Percentiles rank a stretch among this genome's conserved stretches.
Conservation (phyloP, 2,888 invertebrate genomes). For the Pterostichus madidus region DNA sequence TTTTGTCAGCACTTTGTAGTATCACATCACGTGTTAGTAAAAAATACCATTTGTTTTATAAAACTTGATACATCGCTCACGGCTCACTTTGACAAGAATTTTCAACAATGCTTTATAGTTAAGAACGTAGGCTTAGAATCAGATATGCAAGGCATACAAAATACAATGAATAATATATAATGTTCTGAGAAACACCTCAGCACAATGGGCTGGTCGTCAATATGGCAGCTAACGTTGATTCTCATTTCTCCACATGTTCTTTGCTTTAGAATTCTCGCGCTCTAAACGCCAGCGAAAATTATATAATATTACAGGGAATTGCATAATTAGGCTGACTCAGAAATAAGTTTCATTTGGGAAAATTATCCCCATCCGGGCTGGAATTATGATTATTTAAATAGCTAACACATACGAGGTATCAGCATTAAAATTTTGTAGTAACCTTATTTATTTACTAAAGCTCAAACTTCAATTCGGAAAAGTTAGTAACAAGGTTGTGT, state of each 20-base stretch:
- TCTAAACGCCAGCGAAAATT: constrained; percentile 9
- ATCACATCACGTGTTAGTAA: neutral
- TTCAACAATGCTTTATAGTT: constrained; percentile 5
- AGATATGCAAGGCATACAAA: constrained; percentile 37
- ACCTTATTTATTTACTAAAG: too few species aligned
- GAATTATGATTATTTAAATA: neutral
- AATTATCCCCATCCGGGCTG: neutral
- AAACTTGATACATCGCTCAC: neutral
- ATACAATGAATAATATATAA: constrained; percentile 40
- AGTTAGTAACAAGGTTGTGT: too few species aligned
- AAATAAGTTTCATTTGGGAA: constrained; percentile 8
- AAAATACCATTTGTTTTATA: constrained; percentile 31
- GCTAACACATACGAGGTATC: too few species aligned
- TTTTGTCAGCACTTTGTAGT: neutral
- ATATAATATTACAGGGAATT: constrained; percentile 15
- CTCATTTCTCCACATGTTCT: constrained; percentile 3
- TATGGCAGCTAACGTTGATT: constrained; percentile 12
- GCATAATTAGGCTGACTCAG: constrained; percentile 30
- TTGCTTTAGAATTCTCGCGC: constrained; percentile 15
- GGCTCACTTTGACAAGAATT: constrained; percentile 11
- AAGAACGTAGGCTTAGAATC: constrained; percentile 34
- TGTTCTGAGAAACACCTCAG: constrained; percentile 40
- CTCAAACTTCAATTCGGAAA: too few species aligned
- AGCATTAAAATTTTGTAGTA: too few species aligned
- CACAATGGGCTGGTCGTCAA: constrained; percentile 24